Evolutionary conservation across 2,888 invertebrate genomes (phyloP).

Genomic region (Tanytarsus gracilentus): DNA sequence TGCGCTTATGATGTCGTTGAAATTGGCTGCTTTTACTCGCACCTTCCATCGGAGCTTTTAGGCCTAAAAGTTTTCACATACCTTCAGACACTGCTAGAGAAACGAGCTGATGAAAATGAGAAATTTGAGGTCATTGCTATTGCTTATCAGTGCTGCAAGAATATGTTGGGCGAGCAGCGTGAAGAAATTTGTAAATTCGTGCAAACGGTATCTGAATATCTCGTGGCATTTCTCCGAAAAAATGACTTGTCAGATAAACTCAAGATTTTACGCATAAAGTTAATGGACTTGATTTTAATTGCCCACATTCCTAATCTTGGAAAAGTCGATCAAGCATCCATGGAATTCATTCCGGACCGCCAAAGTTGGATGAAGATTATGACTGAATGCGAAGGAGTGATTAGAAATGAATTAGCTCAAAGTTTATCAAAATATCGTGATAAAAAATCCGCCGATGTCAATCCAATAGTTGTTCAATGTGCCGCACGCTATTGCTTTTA

Average conservation of each 20-base stretch:
- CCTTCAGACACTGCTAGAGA: conserved; percentile 1
- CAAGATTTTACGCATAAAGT: neutral
- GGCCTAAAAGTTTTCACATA: neutral
- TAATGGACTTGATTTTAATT: neutral
- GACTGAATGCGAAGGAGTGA: neutral
- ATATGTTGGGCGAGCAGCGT: neutral
- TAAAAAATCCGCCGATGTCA: neutral
- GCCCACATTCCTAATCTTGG: conserved; percentile 1
- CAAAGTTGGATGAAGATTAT: neutral
- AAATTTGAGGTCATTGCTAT: neutral
- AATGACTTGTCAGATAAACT: neutral
- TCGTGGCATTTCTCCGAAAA: neutral
- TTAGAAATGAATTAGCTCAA: neutral
- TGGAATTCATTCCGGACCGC: neutral
- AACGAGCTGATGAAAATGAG: neutral
- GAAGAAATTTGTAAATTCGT: neutral
- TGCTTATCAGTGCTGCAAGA: neutral
- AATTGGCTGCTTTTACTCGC: neutral
- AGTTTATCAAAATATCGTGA: neutral
- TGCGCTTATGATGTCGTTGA: neutral
- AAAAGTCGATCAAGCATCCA: neutral
- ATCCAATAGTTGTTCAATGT: neutral
- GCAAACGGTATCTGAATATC: neutral
- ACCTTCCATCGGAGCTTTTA: neutral
- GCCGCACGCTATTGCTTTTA: conserved; percentile 7